Base-by-base conservation (phyloP, 2,888 invertebrate genomes). In the Hyposoter didymator region DNA sequence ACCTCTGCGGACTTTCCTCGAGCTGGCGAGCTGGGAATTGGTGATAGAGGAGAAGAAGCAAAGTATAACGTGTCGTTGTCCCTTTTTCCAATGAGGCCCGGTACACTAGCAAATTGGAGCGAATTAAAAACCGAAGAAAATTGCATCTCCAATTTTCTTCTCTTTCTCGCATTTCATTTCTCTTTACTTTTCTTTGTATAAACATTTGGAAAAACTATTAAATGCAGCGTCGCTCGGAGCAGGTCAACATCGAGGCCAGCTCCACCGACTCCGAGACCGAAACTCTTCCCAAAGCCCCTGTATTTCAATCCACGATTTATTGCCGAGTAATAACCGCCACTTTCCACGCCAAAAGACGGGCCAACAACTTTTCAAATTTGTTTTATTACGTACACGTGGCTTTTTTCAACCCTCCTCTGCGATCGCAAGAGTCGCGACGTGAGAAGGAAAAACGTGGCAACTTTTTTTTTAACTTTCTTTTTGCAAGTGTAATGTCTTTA, bases 271-370 rank as follows among this genome's bases (percentile, higher is more conserved):
- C 17, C 43, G 62, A 49, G 62, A 76, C 62, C 19, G 19, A 72
- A 72, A 72, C 47, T 64, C 35, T 32, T 12, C 49, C 39, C 14
- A 64, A 64, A 72, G 55, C 64, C 66, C 6, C 49, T 62, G 64
- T 69, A 32, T 75, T 84, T 69, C 74, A 69, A 74, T 84, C 69
- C 64, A 69, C 64, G 69, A 84, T 75, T 84, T 84, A 79, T 79
- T 52, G 52, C 49, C 52, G 28, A 17, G 28, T 39, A 79, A 70
- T 64, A 78, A 73, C 49, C 47, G 62, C 73, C 39, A 17, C 73
- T 59, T 32, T 66, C 43, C 22, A 22, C 45, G 66, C 32, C n/a
- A n/a, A 8, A 49, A 19, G 67, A 74, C 62, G 72, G 64, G 76
- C 72, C 52, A 70, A 45, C 62, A 82, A 82, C 82, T 82, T 82